Conservation (phyloP, 2,797 vertebrate genomes). For the Protosalanx chinensis region DNA sequence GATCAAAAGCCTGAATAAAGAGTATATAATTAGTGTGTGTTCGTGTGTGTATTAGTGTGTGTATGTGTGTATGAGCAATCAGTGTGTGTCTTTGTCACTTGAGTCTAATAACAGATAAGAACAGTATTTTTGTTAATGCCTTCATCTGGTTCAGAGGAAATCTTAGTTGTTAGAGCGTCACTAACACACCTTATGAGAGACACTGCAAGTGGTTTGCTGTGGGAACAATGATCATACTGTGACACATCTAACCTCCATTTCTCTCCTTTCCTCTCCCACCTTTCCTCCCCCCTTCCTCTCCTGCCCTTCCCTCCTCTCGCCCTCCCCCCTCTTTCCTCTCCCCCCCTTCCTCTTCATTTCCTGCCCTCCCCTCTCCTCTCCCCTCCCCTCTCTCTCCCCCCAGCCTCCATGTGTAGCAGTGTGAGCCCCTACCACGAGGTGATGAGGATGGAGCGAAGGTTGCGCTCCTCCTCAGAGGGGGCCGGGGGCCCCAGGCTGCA, state of each 20-base stretch:
- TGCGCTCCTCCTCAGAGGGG: constrained; percentile 94
- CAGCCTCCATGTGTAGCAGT: constrained; percentile 85
- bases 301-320: neutral
- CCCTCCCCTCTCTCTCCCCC: neutral
- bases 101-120: neutral
- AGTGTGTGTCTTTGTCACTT: neutral
- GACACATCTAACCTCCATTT: neutral
- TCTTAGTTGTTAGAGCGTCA: neutral
- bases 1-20: no score
- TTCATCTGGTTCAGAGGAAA: neutral
- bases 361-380: neutral
- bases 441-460: constrained; percentile 84
- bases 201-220: no score
- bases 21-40: neutral
- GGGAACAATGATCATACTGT: no score
- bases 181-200: neutral
- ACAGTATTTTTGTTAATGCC: neutral
- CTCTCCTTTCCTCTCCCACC: constrained; percentile 3
- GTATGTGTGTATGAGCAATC: neutral
- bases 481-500: constrained; percentile 87
- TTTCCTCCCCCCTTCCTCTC: neutral
- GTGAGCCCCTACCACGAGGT: constrained; percentile 89
- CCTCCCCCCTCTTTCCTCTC: neutral
- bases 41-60: neutral
- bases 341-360: neutral